Evolutionary conservation across 2,888 invertebrate genomes (phyloP), one percentile per base, ranked within the genome.

Genomic region (Acrocera orbiculus): DNA sequence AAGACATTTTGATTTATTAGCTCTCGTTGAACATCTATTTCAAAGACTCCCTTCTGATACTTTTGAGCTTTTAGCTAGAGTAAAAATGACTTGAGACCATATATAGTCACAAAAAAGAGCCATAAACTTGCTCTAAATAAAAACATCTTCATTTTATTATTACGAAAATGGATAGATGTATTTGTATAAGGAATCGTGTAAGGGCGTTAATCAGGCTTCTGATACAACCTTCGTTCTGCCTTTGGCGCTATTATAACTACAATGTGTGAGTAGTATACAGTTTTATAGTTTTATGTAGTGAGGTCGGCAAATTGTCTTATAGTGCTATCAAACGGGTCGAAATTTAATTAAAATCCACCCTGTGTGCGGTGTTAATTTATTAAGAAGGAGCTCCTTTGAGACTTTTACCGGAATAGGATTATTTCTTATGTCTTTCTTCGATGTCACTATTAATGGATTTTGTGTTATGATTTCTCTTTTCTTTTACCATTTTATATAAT

Each of bases 1-100:
- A 38, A 38, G 38, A 31, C 38, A 34, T 34, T 38, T 38, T 38
- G 38, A 38, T 38, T 38, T 38, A 38, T 38, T 38, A 38, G 32
- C 35, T 35, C 19, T 35, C 27, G 35, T 32, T 31, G 34, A 35
- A 26, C 34, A 35, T 29, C 32, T 32, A 32, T 23, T 28, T 17
- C 28, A 23, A 23, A 8, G 9, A 9, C 28, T 28, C 7, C 27
- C 34, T 16, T 23, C 27, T 19, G 13, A 20, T 5, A 28, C 16
- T 22, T 23, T 16, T 27, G 19, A 27, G 32, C n/a, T n/a, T n/a
- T n/a, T n/a, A n/a, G 19, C 28, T 13, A 23, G 28, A 28, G 28
- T 28, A 34, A 28, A 23, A 23, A 27, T 28, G n/a, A 16, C 34
- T 22, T 22, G 10, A 16, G 22, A 23, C 16, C 14, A 22, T 11